Conservation (phyloP, 2,113 vertebrate species). For the Ctenomys sociabilis region DNA sequence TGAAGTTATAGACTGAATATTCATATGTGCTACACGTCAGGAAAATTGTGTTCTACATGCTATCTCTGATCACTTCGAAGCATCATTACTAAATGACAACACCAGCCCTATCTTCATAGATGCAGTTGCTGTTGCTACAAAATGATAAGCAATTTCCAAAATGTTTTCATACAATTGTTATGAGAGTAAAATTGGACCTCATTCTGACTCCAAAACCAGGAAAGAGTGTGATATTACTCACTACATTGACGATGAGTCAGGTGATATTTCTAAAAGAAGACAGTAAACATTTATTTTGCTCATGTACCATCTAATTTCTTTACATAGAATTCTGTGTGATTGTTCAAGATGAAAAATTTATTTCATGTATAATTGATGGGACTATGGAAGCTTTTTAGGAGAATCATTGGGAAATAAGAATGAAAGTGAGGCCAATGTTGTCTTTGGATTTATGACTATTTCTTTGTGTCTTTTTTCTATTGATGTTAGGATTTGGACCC, state of each 20-base stretch:
- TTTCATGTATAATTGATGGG: background rate
- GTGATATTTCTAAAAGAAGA: background rate
- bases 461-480: too few relatives aligned
- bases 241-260: background rate
- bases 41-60: accelerated
- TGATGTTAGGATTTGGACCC: background rate
- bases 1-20: background rate
- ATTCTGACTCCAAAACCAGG: background rate
- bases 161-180: background rate
- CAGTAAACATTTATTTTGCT: background rate
- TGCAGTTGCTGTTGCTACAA: background rate
- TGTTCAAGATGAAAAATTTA: background rate
- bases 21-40: too few relatives aligned
- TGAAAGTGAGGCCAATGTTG: background rate
- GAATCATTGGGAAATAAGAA: background rate
- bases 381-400: background rate
- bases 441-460: background rate
- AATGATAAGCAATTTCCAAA: background rate
- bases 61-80: background rate
- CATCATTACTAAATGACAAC: background rate
- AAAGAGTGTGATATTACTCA: background rate
- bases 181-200: background rate
- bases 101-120: background rate
- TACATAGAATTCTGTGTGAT: background rate
- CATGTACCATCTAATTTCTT: background rate